A percentile compares a stretch with the other conserved stretches of the same genome.
These are phyloP conservation scores for Sula dactylatra DNA, from an alignment of 2,113 vertebrate species.

Conservation along the genomic window DNA sequence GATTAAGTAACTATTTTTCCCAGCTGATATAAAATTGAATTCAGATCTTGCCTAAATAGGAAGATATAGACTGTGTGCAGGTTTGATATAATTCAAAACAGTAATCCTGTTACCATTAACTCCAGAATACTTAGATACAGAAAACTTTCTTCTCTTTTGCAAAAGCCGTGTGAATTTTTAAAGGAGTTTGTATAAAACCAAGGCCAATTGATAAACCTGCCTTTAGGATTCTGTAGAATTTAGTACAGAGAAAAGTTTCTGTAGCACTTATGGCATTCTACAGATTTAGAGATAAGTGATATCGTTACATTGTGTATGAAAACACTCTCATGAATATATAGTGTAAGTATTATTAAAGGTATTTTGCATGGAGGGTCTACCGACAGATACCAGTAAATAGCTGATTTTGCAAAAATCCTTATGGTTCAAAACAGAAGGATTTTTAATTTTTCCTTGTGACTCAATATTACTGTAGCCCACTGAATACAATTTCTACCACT, in stretches of 20 bases:
- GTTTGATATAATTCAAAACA: not conserved
- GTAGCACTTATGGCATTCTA: not conserved
- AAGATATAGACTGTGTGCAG: not conserved
- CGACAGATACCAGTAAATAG: not conserved
- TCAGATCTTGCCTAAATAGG: not conserved
- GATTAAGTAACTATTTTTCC: not conserved
- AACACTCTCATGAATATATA: not conserved
- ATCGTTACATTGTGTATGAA: not conserved
- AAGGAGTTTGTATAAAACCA: not conserved
- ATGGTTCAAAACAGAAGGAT: not conserved
- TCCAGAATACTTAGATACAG: not conserved
- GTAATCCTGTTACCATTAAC: not conserved
- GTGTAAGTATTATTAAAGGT: not conserved
- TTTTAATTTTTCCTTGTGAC: not conserved
- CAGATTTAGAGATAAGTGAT: not conserved
- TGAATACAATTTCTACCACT: not conserved
- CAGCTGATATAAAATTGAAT: not conserved
- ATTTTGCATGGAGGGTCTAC: not conserved
- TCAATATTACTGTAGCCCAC: not conserved
- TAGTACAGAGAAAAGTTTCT: not conserved
- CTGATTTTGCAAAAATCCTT: not conserved
- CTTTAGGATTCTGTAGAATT: not conserved
- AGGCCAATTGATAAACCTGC: not conserved
- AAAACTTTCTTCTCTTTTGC: not conserved
- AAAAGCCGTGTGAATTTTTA: not conserved